These are phyloP conservation scores for Podabrus alpinus DNA, from an alignment of 2,888 invertebrate genomes.

Conservation along the genomic window DNA sequence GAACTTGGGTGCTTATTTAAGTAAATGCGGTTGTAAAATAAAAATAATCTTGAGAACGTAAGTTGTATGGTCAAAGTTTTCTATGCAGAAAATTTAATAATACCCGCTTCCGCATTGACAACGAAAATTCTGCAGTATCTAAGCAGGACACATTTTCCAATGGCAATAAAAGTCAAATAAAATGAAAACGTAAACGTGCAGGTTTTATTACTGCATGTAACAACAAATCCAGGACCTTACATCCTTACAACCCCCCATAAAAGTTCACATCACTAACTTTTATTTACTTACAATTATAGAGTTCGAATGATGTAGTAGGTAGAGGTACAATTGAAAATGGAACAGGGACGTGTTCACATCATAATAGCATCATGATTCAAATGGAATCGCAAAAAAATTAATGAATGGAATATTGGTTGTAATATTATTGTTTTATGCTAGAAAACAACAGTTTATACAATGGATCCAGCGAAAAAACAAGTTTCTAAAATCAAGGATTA, in stretches of 20 bases:
- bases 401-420: neutral
- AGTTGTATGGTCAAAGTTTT: neutral
- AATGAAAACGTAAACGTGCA: conserved; percentile 4
- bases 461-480: neutral
- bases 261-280: neutral
- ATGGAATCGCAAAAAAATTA: neutral
- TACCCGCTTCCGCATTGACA: neutral
- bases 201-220: conserved; percentile 3
- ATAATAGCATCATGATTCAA: neutral
- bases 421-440: neutral
- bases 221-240: neutral
- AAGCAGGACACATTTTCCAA: conserved; percentile 4
- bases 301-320: neutral
- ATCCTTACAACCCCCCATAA: neutral
- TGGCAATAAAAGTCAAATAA: conserved; percentile 11
- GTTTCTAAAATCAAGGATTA: neutral
- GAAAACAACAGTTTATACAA: neutral
- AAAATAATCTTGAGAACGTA: neutral
- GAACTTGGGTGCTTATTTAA: neutral
- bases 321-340: neutral
- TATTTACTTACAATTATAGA: conserved; percentile 1
- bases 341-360: neutral
- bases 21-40: neutral
- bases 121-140: conserved; percentile 4
- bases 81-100: conserved; percentile 2